Evolutionary conservation across 2,113 vertebrate species (phyloP), one percentile per base, ranked within the genome.

Genomic region (Melospiza melodia): DNA sequence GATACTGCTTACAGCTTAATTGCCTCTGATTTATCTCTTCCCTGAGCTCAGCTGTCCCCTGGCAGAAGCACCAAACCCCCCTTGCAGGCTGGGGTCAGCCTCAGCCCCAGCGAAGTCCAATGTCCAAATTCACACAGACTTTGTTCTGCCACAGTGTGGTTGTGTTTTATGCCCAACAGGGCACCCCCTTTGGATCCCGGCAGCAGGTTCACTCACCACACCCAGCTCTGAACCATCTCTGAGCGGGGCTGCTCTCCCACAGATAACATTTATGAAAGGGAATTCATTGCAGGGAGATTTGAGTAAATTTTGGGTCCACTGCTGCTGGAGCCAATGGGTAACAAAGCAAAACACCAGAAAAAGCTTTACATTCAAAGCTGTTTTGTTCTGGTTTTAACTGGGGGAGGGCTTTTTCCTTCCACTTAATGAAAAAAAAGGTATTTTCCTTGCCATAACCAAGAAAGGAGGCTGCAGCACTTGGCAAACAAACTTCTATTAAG

Each of bases 401-500:
- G 6, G 6, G 11, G 14, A 41, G 18, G 33, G 0, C 15, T 15
- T 23, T 69, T 62, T 33, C 33, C 7, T 9, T 39, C 17, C 35
- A 35, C n/a, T 77, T 77, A 71, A 84, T 68, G 31, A 91, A 87
- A 89, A 89, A 87, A 87, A 88, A 59, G 65, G n/a, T 19, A 49
- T 78, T 93, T 93, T 95, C 79, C 80, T 84, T 15, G 3, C n/a
- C 69, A 18, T 86, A 86, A 94, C 48, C 63, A 72, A 74, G 81
- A 77, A 83, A 92, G 52, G n/a, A 96, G 67, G 55, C 91, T 86
- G 91, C 63, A 91, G 80, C 51, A 58, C 61, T 93, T 95, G 89
- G 94, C 95, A 95, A 95, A 90, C 84, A 81, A 86, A 85, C 44
- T 83, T 92, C 80, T 90, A 20, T 90, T 97, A 96, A 96, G 86